Evolutionary conservation across 2,888 invertebrate genomes (phyloP).

Genomic region (Hirudinaria manillensis): DNA sequence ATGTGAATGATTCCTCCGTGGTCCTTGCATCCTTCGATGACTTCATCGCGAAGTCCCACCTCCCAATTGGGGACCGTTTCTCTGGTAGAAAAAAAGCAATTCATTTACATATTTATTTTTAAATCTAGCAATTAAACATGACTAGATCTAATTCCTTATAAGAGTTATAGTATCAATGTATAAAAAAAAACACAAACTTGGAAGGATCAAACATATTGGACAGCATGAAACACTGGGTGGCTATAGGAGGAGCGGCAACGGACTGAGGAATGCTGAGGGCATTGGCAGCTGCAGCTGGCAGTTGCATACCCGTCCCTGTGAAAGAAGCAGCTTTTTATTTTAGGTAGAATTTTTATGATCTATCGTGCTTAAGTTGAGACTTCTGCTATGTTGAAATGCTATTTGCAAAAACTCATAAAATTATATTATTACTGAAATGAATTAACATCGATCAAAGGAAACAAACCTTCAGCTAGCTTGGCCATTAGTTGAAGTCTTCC

Average conservation of each 20-base stretch:
- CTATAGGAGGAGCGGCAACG: conserved; percentile 81
- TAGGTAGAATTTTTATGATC: too few species aligned
- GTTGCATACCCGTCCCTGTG: conserved; percentile 63
- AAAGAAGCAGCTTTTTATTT: too few species aligned
- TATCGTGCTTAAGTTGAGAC: too few species aligned
- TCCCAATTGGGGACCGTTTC: conserved; percentile 79
- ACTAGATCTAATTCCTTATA: too few species aligned
- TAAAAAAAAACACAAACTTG: conserved; percentile 61
- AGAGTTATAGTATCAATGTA: too few species aligned
- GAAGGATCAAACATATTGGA: conserved; percentile 98
- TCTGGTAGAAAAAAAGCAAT: conserved; percentile 58
- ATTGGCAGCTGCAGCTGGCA: conserved; percentile 87
- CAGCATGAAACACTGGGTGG: conserved; percentile 97
- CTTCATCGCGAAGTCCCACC: conserved; percentile 88
- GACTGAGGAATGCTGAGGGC: conserved; percentile 34
- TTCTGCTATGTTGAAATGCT: too few species aligned
- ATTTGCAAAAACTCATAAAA: too few species aligned
- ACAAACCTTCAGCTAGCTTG: conserved; percentile 85
- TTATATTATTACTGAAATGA: too few species aligned
- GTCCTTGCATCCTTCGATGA: conserved; percentile 93
- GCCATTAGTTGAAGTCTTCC: conserved; percentile 95
- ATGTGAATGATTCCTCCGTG: conserved; percentile 94
- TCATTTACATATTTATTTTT: too few species aligned
- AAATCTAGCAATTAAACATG: too few species aligned
- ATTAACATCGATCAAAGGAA: too few species aligned